Percentiles rank a stretch among this genome's conserved stretches.
Conservation (phyloP, 1,140 invertebrate species). For the Bacillus rossius region DNA sequence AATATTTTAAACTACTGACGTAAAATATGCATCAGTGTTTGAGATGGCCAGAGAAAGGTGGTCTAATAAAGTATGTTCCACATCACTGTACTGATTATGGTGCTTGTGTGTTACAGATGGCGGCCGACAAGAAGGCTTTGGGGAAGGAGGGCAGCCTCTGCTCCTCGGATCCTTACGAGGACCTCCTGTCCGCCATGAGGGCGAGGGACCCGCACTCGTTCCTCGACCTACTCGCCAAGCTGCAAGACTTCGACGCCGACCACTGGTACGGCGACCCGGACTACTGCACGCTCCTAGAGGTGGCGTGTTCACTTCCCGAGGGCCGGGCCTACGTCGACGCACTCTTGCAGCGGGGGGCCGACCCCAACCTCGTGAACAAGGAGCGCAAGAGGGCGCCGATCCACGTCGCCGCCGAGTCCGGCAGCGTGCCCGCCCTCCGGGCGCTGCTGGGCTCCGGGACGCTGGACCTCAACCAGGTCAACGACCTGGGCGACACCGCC, state of each 20-base stretch:
- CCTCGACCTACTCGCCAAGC: constrained; percentile 39
- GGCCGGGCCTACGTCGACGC: constrained; percentile 48
- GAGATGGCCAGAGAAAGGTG: no score
- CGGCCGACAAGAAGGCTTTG: no score
- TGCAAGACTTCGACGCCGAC: constrained; percentile 38
- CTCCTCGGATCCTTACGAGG: constrained; percentile 39
- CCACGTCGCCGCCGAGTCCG: constrained; percentile 57
- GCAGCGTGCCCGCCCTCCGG: constrained; percentile 47
- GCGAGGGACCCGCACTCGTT: constrained; percentile 44
- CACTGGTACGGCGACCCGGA: constrained; percentile 42
- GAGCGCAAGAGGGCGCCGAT: constrained; percentile 56
- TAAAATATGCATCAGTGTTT: no score
- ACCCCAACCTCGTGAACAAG: constrained; percentile 57
- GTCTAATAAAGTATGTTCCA: no score
- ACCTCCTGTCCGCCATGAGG: constrained; percentile 42
- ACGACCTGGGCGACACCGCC: neutral
- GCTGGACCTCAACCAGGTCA: neutral
- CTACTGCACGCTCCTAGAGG: constrained; percentile 48
- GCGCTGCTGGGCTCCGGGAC: constrained; percentile 41
- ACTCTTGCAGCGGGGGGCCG: constrained; percentile 55
- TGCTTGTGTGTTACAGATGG: no score
- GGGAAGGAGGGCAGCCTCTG: neutral
- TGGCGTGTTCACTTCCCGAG: constrained; percentile 37
- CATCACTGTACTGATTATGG: no score
- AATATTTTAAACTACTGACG: no score